A percentile compares a stretch with the other conserved stretches of the same genome.
phyloP scores from a whole-genome alignment of 2,113 vertebrate species.

The Entomyzon cyanotis region DNA sequence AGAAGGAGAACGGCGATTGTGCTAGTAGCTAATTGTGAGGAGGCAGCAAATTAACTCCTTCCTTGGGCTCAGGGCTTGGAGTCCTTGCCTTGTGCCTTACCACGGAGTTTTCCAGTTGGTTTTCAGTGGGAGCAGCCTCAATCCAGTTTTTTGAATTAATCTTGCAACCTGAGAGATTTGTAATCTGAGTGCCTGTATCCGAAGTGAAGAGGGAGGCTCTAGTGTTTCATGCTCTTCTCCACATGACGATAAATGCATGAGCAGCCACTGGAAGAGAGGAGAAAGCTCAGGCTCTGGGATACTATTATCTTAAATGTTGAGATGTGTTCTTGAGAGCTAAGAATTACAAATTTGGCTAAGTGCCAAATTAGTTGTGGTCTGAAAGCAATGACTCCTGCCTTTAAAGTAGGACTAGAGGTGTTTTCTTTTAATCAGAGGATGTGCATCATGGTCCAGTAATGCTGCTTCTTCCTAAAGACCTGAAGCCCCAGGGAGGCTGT shows the following conservation, averaged over 20 bases:
- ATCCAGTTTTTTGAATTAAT: neutral
- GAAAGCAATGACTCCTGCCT: neutral
- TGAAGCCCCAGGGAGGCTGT: neutral
- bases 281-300: neutral
- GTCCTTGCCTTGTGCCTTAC: accelerated
- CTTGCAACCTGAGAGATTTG: neutral
- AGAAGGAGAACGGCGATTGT: neutral
- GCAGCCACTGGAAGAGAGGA: neutral
- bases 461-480: neutral
- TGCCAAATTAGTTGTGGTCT: neutral
- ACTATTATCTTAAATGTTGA: neutral
- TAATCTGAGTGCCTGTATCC: neutral
- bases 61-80: neutral
- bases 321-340: neutral
- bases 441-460: neutral
- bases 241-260: neutral
- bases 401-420: neutral
- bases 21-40: neutral
- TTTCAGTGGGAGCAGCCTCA: neutral
- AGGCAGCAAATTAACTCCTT: neutral
- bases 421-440: neutral
- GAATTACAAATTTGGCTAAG: neutral
- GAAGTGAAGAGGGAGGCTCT: neutral
- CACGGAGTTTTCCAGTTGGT: neutral
- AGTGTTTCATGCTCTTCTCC: neutral